Percentiles rank a stretch among this genome's conserved stretches.
Conservation (phyloP, 2,888 invertebrate species). For the Synergus umbraculus region DNA sequence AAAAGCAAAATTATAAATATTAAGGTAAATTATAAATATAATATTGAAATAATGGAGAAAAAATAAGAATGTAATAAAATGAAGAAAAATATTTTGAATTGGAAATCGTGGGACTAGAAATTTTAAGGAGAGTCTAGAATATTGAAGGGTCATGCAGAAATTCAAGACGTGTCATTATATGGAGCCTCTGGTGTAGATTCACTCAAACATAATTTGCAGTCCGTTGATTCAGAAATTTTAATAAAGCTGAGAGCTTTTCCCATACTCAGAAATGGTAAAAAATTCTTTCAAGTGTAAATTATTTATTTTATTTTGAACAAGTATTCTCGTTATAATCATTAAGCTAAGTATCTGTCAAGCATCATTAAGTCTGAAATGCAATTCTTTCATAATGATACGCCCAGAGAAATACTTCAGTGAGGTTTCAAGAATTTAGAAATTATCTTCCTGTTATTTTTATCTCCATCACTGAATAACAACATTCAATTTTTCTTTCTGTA, state of each 20-base stretch:
- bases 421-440: neutral
- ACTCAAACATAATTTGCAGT: conserved; percentile 9
- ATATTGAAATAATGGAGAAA: too few relatives aligned
- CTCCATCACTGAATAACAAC: too few relatives aligned
- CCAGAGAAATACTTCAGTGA: conserved; percentile 4
- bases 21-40: too few relatives aligned
- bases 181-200: neutral
- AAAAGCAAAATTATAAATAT: neutral
- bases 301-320: neutral
- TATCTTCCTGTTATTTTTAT: neutral
- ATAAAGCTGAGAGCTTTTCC: neutral
- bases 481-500: neutral
- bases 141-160: conserved; percentile 1
- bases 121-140: neutral
- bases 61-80: neutral
- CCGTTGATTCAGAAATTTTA: neutral
- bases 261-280: neutral
- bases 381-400: neutral
- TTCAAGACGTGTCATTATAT: neutral
- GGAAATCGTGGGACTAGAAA: conserved; percentile 3
- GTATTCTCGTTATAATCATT: neutral
- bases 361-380: conserved; percentile 11
- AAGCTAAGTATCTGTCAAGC: conserved; percentile 8
- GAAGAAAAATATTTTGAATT: neutral
- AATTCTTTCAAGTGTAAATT: neutral